Percentiles rank a stretch among this genome's conserved stretches.
Evolutionary conservation across 2,797 vertebrate genomes (phyloP).

Genomic region (Sparidentex hasta): DNA sequence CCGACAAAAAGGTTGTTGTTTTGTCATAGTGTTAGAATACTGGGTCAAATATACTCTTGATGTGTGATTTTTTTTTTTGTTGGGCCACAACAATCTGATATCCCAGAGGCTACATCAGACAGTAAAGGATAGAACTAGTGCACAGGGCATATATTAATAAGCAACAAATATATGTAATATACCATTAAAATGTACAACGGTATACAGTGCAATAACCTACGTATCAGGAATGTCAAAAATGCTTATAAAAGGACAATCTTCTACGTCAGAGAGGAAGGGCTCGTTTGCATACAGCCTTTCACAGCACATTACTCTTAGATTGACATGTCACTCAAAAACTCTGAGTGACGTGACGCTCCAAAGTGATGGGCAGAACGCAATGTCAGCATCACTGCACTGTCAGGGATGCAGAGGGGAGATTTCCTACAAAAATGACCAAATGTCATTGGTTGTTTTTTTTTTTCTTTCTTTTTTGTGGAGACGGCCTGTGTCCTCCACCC

Average conservation of each 20-base stretch:
- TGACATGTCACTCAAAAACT: conserved; percentile 15
- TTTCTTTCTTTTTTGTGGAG: background rate
- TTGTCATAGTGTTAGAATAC: too few relatives aligned
- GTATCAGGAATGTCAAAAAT: background rate
- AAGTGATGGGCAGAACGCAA: background rate
- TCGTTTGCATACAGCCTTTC: background rate
- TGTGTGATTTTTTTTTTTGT: too few relatives aligned
- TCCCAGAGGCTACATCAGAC: background rate
- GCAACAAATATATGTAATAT: background rate
- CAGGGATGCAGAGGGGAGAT: conserved; percentile 5
- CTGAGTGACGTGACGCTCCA: background rate
- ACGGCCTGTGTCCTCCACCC: background rate
- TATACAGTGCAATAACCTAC: background rate
- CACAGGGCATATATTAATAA: background rate
- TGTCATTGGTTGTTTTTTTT: background rate
- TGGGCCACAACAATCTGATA: too few relatives aligned
- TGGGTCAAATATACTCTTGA: too few relatives aligned
- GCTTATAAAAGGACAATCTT: background rate
- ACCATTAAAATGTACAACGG: background rate
- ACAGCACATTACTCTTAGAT: conserved; percentile 10
- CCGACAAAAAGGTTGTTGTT: too few relatives aligned
- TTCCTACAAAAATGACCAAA: background rate
- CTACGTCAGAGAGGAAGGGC: background rate
- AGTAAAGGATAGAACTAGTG: background rate
- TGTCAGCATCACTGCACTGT: conserved; percentile 15